phyloP scores from a whole-genome alignment of 2,113 vertebrate species.

The Ovibos moschatus region DNA sequence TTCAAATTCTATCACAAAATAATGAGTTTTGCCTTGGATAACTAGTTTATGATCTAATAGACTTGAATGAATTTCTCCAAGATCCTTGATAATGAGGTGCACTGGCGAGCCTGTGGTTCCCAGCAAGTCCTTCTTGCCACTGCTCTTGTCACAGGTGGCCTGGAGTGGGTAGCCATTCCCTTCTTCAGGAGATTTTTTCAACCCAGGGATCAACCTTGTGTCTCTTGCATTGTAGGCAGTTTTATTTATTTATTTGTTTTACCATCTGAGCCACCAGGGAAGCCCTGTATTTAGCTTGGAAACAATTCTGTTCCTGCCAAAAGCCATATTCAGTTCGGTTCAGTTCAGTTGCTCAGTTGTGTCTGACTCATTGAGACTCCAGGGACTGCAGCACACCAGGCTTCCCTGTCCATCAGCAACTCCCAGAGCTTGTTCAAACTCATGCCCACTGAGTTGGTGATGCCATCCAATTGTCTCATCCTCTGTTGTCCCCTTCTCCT shows the following conservation, averaged over 20 bases:
- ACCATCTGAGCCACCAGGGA: background rate
- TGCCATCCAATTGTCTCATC: background rate
- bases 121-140: background rate
- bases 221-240: background rate
- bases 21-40: conserved; percentile 93
- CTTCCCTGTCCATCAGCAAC: background rate
- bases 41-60: conserved; percentile 95
- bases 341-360: background rate
- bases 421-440: background rate
- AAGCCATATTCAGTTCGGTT: background rate
- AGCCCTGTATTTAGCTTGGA: background rate
- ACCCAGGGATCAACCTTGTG: background rate
- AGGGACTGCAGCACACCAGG: background rate
- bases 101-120: background rate
- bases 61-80: conserved; percentile 94
- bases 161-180: background rate
- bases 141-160: background rate
- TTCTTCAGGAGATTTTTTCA: background rate
- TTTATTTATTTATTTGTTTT: background rate
- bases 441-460: background rate
- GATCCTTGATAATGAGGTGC: conserved; percentile 78
- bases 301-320: background rate
- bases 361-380: background rate
- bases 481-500: background rate
- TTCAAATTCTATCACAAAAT: conserved; percentile 96